Evolutionary conservation across 2,888 invertebrate species (phyloP), one percentile per base, ranked within the genome.

Genomic region (Serrognathus titanus): DNA sequence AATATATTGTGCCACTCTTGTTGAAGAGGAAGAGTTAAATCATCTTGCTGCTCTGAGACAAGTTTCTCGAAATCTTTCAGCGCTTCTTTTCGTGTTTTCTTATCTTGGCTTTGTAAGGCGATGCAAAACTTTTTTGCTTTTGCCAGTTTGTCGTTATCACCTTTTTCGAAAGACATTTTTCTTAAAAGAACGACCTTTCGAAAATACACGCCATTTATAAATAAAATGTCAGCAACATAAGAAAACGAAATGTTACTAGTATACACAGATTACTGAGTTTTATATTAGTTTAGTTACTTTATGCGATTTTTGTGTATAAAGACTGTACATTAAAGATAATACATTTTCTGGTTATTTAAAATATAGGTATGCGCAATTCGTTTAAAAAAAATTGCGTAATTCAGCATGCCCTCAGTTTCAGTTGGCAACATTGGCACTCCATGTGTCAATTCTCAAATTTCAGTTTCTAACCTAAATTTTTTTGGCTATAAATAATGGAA

Each of bases 51-150:
- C 53, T 78, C 73, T 47, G 80, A 79, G 55, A 84, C 75, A 66
- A 80, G 79, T 49, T 78, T 71, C 53, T 82, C 77, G 16, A 87
- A 78, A 56, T 83, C 82, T 37, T 79, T 69, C 10, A 86, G 76
- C 1, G 82, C 83, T 60, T 79, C 76, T 70, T 82, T 85, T 56
- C 87, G 76, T 61, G 78, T 71, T 63, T 79, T 75, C 73, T 85
- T 85, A 31, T 86, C 83, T 51, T 83, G 83, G 60, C 84, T 83
- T 74, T 85, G 83, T 46, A 88, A 67, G 31, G 66, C 65, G 31
- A 60, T 51, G 51, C 72, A 72, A 13, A 75, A 67, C 62, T 69
- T 73, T 57, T 71, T 74, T 12, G 68, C 61, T 10, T 13, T 43
- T 39, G 55, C 38, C 12, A 68, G 51, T 55, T 59, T 64, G 13